These are phyloP conservation scores for Indri indri DNA, from an alignment of 2,113 vertebrate species.

Conservation along the genomic window DNA sequence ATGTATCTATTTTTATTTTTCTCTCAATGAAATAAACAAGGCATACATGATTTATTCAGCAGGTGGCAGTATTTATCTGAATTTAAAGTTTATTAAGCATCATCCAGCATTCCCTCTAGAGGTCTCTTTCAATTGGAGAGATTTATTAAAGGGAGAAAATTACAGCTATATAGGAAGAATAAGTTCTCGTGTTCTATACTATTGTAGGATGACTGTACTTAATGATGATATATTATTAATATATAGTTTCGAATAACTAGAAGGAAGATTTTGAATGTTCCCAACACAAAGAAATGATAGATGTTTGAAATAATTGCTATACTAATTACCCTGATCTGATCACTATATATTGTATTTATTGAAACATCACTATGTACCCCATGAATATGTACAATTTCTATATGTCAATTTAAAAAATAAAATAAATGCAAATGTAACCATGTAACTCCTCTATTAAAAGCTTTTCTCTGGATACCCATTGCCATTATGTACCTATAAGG, in stretches of 20 bases:
- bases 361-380: not conserved
- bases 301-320: not conserved
- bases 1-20: constrained; percentile 39
- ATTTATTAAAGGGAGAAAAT: not conserved
- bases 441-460: not conserved
- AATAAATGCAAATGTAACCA: not conserved
- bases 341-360: not conserved
- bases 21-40: not conserved
- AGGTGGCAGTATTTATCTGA: constrained; percentile 80
- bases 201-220: not conserved
- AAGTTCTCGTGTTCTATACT: not conserved
- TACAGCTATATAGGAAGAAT: not conserved
- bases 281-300: not conserved
- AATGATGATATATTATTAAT: not conserved
- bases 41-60: constrained; percentile 55
- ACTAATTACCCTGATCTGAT: not conserved
- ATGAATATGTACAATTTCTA: not conserved
- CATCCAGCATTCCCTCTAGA: not conserved
- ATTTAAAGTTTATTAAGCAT: constrained; percentile 20
- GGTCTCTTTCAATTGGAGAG: not conserved
- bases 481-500: not conserved
- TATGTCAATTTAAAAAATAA: not conserved
- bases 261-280: not conserved
- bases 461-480: not conserved
- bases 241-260: not conserved